Evolutionary conservation across 2,113 vertebrate genomes (phyloP), one percentile per base, ranked within the genome.

Genomic region (Cisticola juncidis): DNA sequence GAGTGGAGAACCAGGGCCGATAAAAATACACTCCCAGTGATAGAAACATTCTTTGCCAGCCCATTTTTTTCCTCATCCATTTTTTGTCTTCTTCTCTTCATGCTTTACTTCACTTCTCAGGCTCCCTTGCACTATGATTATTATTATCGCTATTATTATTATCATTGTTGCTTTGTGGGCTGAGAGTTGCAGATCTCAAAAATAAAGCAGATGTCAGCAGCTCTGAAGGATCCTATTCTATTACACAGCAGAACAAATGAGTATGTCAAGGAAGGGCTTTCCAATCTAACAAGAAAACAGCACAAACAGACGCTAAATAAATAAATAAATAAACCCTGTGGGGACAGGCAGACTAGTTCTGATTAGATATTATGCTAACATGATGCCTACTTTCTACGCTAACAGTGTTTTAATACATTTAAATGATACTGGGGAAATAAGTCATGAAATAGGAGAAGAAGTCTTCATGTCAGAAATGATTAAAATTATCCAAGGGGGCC

Each of bases 291-390:
- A 97, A 97, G 97, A 96, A 98, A 97, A 97, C 97, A 96, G 97
- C 97, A 95, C 94, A 97, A 97, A 96, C 96, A 98, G 95, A 95
- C 97, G 96, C 94, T 50, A 96, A 98, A 98, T 97, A 97, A 97
- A 98, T 97, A 97, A 97, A 98, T 95, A 97, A 98, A 97, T 28
- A 96, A 97, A 97, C 88, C 93, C 98, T 97, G 95, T 6, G 5
- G 98, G 97, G 97, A 97, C 97, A 95, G 81, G 87, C 96, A 96
- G 94, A 84, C 88, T 94, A 86, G 9, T 94, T 97, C 96, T 98
- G 98, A 97, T 98, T 97, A 98, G 97, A 98, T 97, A 97, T 97
- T 97, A 97, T 97, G 97, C 97, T 97, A 97, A 97, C 97, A 86
- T 81, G 94, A 96, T 96, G 96, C 97, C 97, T 97, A 86, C 93